Base-by-base conservation (phyloP, 2,797 vertebrate genomes). In the Urocyon cinereoargenteus region DNA sequence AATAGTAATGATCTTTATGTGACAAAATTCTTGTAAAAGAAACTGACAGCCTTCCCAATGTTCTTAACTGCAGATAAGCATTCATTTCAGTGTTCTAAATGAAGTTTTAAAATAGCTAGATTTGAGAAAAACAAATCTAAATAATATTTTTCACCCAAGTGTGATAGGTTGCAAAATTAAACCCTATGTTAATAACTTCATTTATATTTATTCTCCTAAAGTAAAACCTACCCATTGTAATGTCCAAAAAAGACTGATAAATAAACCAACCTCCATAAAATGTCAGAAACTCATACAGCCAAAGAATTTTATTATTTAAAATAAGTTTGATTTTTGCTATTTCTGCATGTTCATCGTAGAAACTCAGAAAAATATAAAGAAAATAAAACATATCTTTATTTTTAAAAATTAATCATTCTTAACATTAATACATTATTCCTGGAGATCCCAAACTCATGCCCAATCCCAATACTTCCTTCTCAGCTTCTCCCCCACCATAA, bases 1-100 rank as follows among this genome's bases (percentile, higher is more conserved):
- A 94, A 90, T 66, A 88, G 18, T 77, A 84, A 70, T 45, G 90
- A 70, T 31, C 73, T 85, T 34, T 90, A 93, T 82, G 28, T 79
- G 53, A 91, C 61, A 97, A 89, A 92, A 93, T 90, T 59, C 49
- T 88, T 85, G 13, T 73, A 87, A 72, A 7, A 86, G 45, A 95
- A 95, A 86, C 6, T 15, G 28, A 77, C 7, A 64, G 31, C 73
- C 51, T 96, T 96, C 31, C 4, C 28, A 95, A 62, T 83, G 51
- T 94, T 90, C 31, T 88, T 90, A 92, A 79, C 12, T 86, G 28
- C 0, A 86, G 61, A 85, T 85, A 70, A 66, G 24, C 31, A 94
- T 91, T 61, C 0, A 68, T 73, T 81, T 96, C 19, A 92, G 66
- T 62, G 81, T 84, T 4, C 31, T 94, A 88, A 95, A 84, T 78